Evolutionary conservation across 2,888 invertebrate species (phyloP), one percentile per base, ranked within the genome.

Genomic region (Trichopria drosophilae): DNA sequence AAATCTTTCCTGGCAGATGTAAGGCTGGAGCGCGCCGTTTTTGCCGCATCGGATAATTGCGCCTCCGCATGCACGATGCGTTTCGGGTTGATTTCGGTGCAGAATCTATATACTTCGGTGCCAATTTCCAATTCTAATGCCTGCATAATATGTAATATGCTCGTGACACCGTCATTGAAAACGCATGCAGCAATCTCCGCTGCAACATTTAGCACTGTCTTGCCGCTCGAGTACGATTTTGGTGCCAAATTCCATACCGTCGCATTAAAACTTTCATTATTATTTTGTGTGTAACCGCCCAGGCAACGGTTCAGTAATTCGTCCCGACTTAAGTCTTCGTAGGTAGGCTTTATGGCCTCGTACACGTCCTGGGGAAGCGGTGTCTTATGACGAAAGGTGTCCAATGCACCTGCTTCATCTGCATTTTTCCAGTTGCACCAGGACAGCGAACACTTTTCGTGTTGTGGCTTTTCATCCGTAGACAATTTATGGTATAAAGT

Each of bases 351-450:
- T 6, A 51, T 15, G 18, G 51, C 48, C 7, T 47, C 23, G 13
- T 40, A 50, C 15, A 55, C 49, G 26, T 43, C 13, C n/a, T 31
- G 9, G 1, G 24, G 19, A 1, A 53, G 41, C 40, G 45, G 31
- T 13, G 18, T 29, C 32, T 57, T 53, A 26, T 55, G 52, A 19
- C 34, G n/a, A 31, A 50, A 58, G 23, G 31, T 26, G 9, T 1
- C 26, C 12, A 47, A 26, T 4, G 23, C 20, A 22, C 29, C 37
- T 2, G 23, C n/a, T 5, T 57, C 53, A 36, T 49, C 50, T 1
- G 50, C 45, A 26, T 29, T 46, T 40, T 58, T 57, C 57, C 56
- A 61, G 15, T 54, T 32, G 32, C 59, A 61, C 58, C 59, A 63
- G n/a, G 53, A 57, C 26, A 26, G 9, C 20, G 57, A 59, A 45